phyloP scores from a whole-genome alignment of 2,888 invertebrate genomes.

The Mimumesa dahlbomi region DNA sequence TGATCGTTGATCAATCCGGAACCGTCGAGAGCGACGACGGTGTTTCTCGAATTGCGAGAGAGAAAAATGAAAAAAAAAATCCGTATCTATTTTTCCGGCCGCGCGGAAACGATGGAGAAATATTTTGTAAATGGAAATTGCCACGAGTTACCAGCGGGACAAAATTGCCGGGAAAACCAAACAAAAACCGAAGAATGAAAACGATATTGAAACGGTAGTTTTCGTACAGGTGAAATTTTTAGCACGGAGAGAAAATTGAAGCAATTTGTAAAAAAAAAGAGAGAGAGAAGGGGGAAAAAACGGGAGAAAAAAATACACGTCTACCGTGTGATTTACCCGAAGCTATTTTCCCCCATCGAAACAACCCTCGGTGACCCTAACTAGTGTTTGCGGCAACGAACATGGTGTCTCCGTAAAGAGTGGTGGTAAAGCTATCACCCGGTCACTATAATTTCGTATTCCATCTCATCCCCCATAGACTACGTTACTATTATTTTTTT shows the following conservation, averaged over 20 bases:
- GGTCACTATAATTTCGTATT: constrained; percentile 41
- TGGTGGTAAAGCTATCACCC: constrained; percentile 12
- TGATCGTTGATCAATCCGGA: too few species aligned
- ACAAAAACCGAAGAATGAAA: constrained; percentile 16
- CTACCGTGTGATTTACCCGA: constrained; percentile 39
- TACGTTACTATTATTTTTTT: neutral
- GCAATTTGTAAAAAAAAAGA: constrained; percentile 58
- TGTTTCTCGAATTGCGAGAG: too few species aligned
- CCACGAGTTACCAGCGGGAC: constrained; percentile 29
- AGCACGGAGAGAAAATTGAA: constrained; percentile 49
- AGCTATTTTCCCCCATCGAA: constrained; percentile 40
- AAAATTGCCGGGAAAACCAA: constrained; percentile 20
- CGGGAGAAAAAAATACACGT: constrained; percentile 45
- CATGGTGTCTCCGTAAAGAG: constrained; percentile 43
- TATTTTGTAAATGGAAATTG: constrained; percentile 31
- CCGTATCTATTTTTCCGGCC: too few species aligned
- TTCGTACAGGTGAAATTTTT: constrained; percentile 33
- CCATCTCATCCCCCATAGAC: neutral
- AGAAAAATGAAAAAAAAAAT: too few species aligned
- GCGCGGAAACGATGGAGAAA: too few species aligned
- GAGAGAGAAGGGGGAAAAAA: too few species aligned
- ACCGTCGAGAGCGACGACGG: too few species aligned
- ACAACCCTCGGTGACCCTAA: constrained; percentile 59
- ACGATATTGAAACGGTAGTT: constrained; percentile 34
- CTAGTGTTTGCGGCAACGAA: constrained; percentile 44